Evolutionary conservation across 1,140 invertebrate genomes (phyloP), one percentile per base, ranked within the genome.

Genomic region (Drosophila mojavensis): DNA sequence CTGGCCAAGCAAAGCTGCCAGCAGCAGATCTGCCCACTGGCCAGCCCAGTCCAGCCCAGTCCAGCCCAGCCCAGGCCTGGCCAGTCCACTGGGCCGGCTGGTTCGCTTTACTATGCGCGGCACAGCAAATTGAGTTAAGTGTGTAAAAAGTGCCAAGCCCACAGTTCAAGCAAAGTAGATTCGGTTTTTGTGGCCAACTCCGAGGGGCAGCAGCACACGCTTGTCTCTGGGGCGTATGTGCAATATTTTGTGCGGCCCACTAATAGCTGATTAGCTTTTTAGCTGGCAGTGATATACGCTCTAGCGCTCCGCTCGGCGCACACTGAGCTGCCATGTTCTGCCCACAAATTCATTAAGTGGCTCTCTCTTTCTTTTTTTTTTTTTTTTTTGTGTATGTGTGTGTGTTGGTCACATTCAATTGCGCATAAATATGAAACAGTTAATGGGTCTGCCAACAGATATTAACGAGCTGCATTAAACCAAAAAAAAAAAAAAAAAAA

Each of bases 51-150:
- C 6, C 33, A 36, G 33, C 33, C 0, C 11, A 5, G 28, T 1
- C 4, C 28, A 30, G 28, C 4, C 4, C 28, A 30, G 28, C 2
- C 4, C 28, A 30, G 28, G 4, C 4, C 28, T 3, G 26, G 47
- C 59, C 53, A 51, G 26, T 50, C 10, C 36, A 20, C 9, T 30
- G 53, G 10, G 28, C 28, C 20, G 17, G 17, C 15, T 55, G 41
- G 66, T 41, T 47, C 78, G 45, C 48, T 77, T 68, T 75, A 58
- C 48, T 77, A 60, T 78, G 60, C 74, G 65, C 51, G 54, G 51
- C 45, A 62, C 50, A 67, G 58, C 69, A 81, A 77, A 85, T 85
- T 85, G 81, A 86, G 78, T 86, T 78, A 78, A 86, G 81, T 72
- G 81, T 72, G 70, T 78, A 81, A 86, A 81, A 74, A 54, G 61